Evolutionary conservation across 2,113 vertebrate genomes (phyloP).

Genomic region (Malaclemys terrapin): DNA sequence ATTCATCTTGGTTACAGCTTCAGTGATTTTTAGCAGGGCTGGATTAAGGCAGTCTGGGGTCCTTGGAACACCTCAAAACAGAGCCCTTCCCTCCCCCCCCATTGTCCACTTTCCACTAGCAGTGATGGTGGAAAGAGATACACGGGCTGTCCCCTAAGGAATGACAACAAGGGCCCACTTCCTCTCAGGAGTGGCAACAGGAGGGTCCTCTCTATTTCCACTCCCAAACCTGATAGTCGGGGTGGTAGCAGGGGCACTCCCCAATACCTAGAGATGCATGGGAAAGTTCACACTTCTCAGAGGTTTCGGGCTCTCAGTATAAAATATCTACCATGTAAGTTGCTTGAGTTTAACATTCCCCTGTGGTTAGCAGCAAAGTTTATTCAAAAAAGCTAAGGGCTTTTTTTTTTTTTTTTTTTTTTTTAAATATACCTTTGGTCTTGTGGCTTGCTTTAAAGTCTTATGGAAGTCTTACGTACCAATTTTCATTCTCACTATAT

Average conservation of each 20-base stretch:
- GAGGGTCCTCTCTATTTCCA: background rate
- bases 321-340: background rate
- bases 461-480: conserved; percentile 43
- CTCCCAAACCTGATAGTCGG: background rate
- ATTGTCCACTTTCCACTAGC: background rate
- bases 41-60: background rate
- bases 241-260: background rate
- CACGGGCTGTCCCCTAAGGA: background rate
- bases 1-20: conserved; percentile 37
- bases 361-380: conserved; percentile 3
- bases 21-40: conserved; percentile 51
- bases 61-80: rapidly evolving
- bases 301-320: background rate
- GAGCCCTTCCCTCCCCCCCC: background rate
- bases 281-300: background rate
- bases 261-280: rapidly evolving
- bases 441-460: background rate
- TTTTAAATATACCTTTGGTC: conserved; percentile 34
- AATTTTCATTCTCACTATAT: conserved; percentile 49
- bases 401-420: background rate
- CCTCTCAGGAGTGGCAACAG: background rate
- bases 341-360: conserved; percentile 11
- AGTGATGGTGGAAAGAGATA: background rate
- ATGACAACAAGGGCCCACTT: background rate
- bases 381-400: background rate